Percentiles rank a stretch among this genome's conserved stretches.
Conservation (phyloP, 2,113 vertebrate species). For the Python bivittatus region DNA sequence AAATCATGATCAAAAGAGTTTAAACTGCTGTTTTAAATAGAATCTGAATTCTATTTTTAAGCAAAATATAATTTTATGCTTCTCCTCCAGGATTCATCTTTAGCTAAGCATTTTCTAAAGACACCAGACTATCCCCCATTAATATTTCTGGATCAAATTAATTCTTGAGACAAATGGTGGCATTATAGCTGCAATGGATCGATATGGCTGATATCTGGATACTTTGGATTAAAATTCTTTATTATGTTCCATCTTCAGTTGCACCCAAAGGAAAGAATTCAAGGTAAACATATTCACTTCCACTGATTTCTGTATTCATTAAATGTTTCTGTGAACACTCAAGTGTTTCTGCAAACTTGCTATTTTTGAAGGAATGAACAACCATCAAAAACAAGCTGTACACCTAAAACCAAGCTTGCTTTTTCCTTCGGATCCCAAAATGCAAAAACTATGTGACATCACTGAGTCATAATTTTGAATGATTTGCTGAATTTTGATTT, state of each 20-base stretch:
- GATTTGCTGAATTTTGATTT: not conserved
- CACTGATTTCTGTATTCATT: not conserved
- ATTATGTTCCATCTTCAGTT: not conserved
- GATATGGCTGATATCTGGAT: no score
- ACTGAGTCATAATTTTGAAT: not conserved
- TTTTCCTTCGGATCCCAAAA: not conserved
- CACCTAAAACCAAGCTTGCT: not conserved
- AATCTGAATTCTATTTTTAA: slow-evolving; percentile 21
- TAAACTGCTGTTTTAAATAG: slow-evolving; percentile 12
- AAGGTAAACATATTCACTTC: not conserved
- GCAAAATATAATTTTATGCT: not conserved
- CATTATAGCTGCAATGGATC: not conserved
- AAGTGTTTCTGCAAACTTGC: not conserved
- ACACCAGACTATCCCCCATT: not conserved
- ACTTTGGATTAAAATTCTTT: no score
- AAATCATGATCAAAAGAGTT: not conserved
- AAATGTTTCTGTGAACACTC: not conserved
- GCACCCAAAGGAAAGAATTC: not conserved
- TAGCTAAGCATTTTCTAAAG: not conserved
- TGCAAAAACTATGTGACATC: not conserved
- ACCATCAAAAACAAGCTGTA: not conserved
- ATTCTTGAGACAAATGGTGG: not conserved
- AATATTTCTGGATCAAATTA: not conserved
- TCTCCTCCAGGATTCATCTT: not conserved
- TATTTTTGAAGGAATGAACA: not conserved